These are phyloP conservation scores for Aurelia coerulea DNA, from an alignment of 30 jellyfish, hydroid and myxozoan genomes.

Conservation along the genomic window DNA sequence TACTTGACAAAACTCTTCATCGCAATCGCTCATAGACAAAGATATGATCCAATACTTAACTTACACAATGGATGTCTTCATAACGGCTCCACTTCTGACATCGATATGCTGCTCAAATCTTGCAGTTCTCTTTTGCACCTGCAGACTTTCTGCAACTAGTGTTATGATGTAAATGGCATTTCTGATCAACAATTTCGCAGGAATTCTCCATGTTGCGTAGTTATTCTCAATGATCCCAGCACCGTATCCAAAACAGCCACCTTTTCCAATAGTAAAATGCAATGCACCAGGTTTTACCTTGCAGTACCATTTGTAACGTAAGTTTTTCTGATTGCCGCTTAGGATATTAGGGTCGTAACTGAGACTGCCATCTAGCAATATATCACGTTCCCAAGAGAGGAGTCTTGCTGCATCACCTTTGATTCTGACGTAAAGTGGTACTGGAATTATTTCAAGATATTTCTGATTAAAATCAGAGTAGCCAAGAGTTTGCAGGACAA, in stretches of 20 bases:
- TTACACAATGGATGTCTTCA: constrained; percentile 21
- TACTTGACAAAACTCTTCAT: too few relatives aligned
- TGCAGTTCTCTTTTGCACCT: neutral
- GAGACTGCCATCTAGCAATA: constrained; percentile 30
- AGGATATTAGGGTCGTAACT: constrained; percentile 58
- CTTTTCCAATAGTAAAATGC: constrained; percentile 36
- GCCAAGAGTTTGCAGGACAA: constrained; percentile 40
- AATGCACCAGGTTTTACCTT: constrained; percentile 42
- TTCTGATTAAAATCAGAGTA: constrained; percentile 45
- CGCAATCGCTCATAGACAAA: too few relatives aligned
- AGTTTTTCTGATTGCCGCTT: neutral
- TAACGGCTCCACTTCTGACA: constrained; percentile 27
- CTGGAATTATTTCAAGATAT: constrained; percentile 17
- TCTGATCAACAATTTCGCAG: constrained; percentile 5
- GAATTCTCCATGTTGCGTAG: constrained; percentile 37
- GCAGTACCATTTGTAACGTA: constrained; percentile 51
- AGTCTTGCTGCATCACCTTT: constrained; percentile 40
- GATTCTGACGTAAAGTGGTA: constrained; percentile 42
- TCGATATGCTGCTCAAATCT: constrained; percentile 38
- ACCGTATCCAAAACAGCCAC: constrained; percentile 71
- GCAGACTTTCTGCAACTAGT: neutral
- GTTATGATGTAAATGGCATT: constrained; percentile 37
- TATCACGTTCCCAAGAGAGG: constrained; percentile 32
- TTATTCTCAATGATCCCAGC: constrained; percentile 8
- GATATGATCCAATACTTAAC: neutral